Percentiles rank a stretch among this genome's conserved stretches.
phyloP scores from a whole-genome alignment of 2,113 vertebrate species.

The Stegastes partitus region DNA sequence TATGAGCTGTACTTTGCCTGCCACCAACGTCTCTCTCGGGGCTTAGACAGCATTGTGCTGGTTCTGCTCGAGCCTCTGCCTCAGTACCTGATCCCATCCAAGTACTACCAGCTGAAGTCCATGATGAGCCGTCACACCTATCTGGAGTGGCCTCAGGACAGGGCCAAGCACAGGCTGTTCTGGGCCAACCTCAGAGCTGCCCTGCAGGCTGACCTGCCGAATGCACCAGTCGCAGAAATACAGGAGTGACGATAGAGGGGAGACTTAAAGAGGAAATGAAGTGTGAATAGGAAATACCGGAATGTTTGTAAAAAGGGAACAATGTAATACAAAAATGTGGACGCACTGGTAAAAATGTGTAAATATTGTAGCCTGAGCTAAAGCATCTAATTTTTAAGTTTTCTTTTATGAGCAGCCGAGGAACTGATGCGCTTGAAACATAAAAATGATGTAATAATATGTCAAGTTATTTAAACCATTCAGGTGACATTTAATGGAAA shows the following conservation, averaged over 20 bases:
- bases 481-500: constrained; percentile 60
- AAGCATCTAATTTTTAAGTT: not conserved
- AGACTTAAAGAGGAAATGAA: not conserved
- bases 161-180: constrained; percentile 88
- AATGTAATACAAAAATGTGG: not conserved
- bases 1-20: constrained; percentile 95
- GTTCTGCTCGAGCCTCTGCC: constrained; percentile 92
- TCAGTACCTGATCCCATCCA: constrained; percentile 87
- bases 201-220: constrained; percentile 78
- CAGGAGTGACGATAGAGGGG: constrained; percentile 23
- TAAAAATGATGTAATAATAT: constrained; percentile 1
- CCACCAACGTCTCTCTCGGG: constrained; percentile 86
- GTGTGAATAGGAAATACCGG: no score
- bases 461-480: constrained; percentile 9
- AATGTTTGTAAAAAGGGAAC: not conserved
- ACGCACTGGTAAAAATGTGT: not conserved
- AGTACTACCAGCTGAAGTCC: constrained; percentile 90
- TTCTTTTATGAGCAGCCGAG: not conserved
- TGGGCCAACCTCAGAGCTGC: constrained; percentile 91
- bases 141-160: constrained; percentile 92
- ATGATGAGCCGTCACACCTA: constrained; percentile 90
- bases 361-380: not conserved
- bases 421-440: not conserved
- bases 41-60: constrained; percentile 86
- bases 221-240: constrained; percentile 9